phyloP scores from a whole-genome alignment of 2,888 invertebrate genomes.

The Latrodectus hesperus region DNA sequence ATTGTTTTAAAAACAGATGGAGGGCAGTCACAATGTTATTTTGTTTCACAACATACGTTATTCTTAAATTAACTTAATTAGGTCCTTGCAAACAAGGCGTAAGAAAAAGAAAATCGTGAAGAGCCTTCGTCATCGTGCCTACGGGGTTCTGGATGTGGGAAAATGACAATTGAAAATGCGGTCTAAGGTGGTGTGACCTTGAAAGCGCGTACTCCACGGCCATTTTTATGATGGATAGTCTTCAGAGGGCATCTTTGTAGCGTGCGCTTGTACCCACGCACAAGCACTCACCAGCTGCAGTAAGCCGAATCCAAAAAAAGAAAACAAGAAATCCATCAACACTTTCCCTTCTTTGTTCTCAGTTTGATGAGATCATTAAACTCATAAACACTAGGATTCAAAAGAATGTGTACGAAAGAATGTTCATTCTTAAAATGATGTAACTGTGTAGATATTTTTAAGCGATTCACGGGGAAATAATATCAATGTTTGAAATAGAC shows the following conservation, averaged over 20 bases:
- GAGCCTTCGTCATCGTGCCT: slow-evolving; percentile 24
- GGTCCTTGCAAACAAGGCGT: slow-evolving; percentile 4
- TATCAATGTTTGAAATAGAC: too few species aligned
- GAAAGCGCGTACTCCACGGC: slow-evolving; percentile 23
- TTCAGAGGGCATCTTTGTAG: neutral
- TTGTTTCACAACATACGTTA: neutral
- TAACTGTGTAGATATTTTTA: too few species aligned
- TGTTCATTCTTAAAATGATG: too few species aligned
- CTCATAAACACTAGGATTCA: neutral
- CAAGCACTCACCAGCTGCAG: neutral
- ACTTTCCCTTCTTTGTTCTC: neutral
- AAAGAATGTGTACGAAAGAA: too few species aligned
- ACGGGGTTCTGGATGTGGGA: slow-evolving; percentile 1
- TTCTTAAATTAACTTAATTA: slow-evolving; percentile 2
- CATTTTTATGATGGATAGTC: neutral
- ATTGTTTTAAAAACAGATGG: neutral
- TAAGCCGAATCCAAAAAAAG: neutral
- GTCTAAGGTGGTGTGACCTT: slow-evolving; percentile 55
- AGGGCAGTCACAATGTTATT: neutral
- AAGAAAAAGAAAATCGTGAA: slow-evolving; percentile 1
- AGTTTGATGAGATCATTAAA: neutral
- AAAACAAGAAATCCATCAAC: neutral
- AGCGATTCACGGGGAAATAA: too few species aligned
- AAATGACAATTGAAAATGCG: slow-evolving; percentile 14
- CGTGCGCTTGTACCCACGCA: neutral